Evolutionary conservation across 2,888 invertebrate species (phyloP).

Genomic region (Drosophila robusta): DNA sequence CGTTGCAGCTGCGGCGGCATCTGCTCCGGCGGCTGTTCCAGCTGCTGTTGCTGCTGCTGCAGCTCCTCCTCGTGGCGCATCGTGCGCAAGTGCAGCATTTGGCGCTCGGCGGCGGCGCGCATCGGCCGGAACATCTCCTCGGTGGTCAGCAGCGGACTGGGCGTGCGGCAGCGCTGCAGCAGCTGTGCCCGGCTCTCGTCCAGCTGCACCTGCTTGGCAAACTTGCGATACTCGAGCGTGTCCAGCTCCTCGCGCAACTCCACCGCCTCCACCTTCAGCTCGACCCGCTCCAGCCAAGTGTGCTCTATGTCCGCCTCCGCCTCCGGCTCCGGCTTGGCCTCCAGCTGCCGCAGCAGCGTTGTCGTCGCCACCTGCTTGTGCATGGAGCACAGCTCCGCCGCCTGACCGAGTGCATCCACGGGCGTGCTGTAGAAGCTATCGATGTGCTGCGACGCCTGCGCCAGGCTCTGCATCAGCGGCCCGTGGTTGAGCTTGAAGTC

Average conservation of each 20-base stretch:
- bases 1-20: conserved; percentile 60
- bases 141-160: conserved; percentile 70
- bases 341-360: conserved; percentile 49
- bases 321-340: conserved; percentile 54
- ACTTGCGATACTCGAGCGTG: conserved; percentile 49
- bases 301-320: conserved; percentile 48
- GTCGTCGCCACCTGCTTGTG: conserved; percentile 58
- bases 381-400: conserved; percentile 54
- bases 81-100: conserved; percentile 70
- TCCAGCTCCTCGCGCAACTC: conserved; percentile 30
- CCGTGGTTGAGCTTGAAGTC: conserved; percentile 75
- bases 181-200: conserved; percentile 61
- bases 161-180: conserved; percentile 64
- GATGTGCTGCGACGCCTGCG: conserved; percentile 74
- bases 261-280: conserved; percentile 1
- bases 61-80: conserved; percentile 79
- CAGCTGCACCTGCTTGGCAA: conserved; percentile 58
- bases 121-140: conserved; percentile 75
- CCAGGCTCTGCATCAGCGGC: conserved; percentile 75
- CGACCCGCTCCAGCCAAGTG: conserved; percentile 42
- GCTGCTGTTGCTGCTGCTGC: conserved; percentile 42
- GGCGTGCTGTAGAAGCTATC: conserved; percentile 82
- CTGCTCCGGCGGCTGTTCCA: conserved; percentile 47
- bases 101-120: conserved; percentile 75
- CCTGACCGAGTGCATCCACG: conserved; percentile 72